These are phyloP conservation scores for Elgonia sp. DNA, from an alignment of 2,888 invertebrate genomes.

Conservation along the genomic window DNA sequence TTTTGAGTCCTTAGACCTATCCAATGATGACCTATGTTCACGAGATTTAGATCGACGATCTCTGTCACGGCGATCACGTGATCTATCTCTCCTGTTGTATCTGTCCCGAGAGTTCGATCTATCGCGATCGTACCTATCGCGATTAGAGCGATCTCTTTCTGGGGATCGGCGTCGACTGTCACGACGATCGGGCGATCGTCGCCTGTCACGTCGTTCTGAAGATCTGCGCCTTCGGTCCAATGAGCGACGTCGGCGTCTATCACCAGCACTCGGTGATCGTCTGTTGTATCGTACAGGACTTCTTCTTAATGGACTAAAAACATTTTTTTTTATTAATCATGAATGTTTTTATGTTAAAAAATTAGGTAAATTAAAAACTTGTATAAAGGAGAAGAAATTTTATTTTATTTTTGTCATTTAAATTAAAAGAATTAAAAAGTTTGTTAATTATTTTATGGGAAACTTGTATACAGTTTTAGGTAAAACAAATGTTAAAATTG, in stretches of 20 bases:
- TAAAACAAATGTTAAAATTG: too few species aligned
- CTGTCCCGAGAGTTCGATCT: constrained; percentile 86
- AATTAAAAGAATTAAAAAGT: too few species aligned
- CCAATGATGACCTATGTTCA: constrained; percentile 83
- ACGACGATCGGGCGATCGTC: constrained; percentile 83
- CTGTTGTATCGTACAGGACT: constrained; percentile 85
- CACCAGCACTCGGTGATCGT: constrained; percentile 85
- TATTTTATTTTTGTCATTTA: background rate
- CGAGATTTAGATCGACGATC: constrained; percentile 87
- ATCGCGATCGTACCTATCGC: constrained; percentile 81
- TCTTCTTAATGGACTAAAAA: constrained; percentile 83
- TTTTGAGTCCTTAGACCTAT: constrained; percentile 81
- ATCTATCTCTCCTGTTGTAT: constrained; percentile 84
- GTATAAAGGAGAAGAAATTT: background rate
- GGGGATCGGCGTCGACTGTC: constrained; percentile 85
- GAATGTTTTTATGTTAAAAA: too few species aligned
- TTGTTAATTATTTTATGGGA: too few species aligned
- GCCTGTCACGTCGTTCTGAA: constrained; percentile 84
- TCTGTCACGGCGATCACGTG: constrained; percentile 86
- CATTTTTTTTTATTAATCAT: background rate
- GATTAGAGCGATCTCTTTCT: constrained; percentile 84
- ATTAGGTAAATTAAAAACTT: too few species aligned
- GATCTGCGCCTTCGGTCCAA: constrained; percentile 85
- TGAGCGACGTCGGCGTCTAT: constrained; percentile 84
- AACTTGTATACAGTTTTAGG: too few species aligned